phyloP scores from a whole-genome alignment of 1,140 invertebrate species.

The Brachionus koreanus region DNA sequence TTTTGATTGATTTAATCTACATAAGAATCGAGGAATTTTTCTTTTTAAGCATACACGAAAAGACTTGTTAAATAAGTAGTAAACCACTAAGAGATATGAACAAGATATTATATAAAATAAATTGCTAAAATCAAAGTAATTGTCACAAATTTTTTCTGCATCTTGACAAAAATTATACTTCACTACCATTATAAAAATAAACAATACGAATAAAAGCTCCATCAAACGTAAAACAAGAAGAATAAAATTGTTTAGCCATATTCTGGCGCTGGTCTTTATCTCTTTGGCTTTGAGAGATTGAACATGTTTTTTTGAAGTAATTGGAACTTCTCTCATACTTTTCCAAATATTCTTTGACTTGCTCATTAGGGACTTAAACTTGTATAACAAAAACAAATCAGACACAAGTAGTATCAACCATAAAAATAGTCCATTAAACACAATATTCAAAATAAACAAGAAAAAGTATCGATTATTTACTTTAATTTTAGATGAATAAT shows the following conservation, averaged over 20 bases:
- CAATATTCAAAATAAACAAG: not conserved
- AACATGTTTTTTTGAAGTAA: not conserved
- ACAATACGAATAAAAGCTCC: not conserved
- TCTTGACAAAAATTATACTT: slow-evolving; percentile 15
- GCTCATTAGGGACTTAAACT: not conserved
- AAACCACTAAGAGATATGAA: not conserved
- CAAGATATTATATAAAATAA: not conserved
- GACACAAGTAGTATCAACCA: not conserved
- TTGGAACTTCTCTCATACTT: not conserved
- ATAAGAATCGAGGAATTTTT: not conserved
- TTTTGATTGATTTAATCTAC: not conserved
- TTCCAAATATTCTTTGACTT: not conserved
- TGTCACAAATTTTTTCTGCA: not conserved
- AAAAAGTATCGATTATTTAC: not conserved
- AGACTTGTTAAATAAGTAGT: not conserved
- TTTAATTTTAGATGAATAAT: not conserved
- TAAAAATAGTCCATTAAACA: not conserved
- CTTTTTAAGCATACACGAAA: not conserved
- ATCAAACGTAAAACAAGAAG: not conserved
- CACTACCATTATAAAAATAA: not conserved
- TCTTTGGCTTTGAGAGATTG: not conserved
- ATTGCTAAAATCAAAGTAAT: slow-evolving; percentile 24
- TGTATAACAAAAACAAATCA: not conserved
- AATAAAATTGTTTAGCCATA: not conserved
- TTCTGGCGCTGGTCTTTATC: not conserved